These are phyloP conservation scores for Leptodactylus fallax DNA, from an alignment of 2,797 vertebrate genomes.

Conservation along the genomic window DNA sequence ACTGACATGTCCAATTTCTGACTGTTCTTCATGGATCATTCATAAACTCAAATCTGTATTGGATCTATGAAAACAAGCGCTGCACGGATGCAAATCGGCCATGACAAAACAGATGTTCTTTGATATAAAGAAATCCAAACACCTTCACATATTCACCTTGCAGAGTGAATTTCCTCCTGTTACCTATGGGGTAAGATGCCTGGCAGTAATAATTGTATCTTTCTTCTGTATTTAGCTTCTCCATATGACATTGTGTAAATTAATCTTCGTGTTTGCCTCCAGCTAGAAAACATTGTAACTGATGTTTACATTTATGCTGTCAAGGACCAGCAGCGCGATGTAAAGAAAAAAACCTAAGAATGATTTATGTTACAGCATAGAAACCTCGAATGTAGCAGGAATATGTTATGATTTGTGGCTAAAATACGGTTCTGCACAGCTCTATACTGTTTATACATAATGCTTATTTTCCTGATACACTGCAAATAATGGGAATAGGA, in stretches of 20 bases:
- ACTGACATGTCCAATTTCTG: too few relatives aligned
- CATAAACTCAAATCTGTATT: too few relatives aligned
- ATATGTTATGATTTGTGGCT: conserved; percentile 25
- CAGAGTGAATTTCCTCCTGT: background rate
- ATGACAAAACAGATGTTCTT: too few relatives aligned
- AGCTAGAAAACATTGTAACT: conserved; percentile 39
- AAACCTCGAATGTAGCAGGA: conserved; percentile 1
- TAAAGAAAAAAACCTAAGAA: conserved; percentile 3
- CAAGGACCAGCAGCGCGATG: conserved; percentile 4
- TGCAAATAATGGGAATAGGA: background rate
- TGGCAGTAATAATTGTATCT: conserved; percentile 28
- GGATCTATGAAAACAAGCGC: too few relatives aligned
- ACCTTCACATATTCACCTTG: background rate
- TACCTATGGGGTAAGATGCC: background rate
- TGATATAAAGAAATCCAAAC: background rate
- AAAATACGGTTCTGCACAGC: conserved; percentile 1
- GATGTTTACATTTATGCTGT: conserved; percentile 44
- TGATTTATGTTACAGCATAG: conserved; percentile 12
- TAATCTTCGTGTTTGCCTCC: conserved; percentile 36
- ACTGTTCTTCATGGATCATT: too few relatives aligned
- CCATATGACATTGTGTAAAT: conserved; percentile 31
- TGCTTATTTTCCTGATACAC: background rate
- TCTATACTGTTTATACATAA: background rate
- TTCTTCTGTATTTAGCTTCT: conserved; percentile 23
- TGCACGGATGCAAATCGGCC: too few relatives aligned